Evolutionary conservation across 1,140 invertebrate genomes (phyloP), one percentile per base, ranked within the genome.

Genomic region (Drosophila pallidifrons): DNA sequence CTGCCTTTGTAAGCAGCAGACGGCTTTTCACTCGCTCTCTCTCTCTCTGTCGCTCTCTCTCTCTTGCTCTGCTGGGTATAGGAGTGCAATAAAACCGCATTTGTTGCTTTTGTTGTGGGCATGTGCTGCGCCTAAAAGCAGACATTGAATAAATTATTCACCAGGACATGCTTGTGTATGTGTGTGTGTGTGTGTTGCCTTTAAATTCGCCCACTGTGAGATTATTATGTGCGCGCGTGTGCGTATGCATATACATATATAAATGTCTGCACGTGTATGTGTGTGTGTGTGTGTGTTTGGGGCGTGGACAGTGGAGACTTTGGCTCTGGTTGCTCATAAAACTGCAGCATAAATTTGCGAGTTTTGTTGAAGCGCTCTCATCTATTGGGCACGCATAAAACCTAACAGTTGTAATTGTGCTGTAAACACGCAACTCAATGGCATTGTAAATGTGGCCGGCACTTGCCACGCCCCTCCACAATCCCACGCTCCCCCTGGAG

Each of bases 61-160:
- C 1, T 41, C 13, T 61, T 13, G 54, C 64, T 60, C 64, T 20
- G 49, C 49, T 43, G 54, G 30, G 54, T 66, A 11, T 61, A 13
- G 30, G 70, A 64, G 52, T 79, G 85, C 85, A 89, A 89, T 89
- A 89, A 88, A 83, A 60, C 59, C 71, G 32, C 83, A 81, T 68
- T 83, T 83, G 83, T 83, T 79, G 51, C 47, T 63, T 69, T 64
- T 43, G 58, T 47, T 52, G 49, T 74, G 38, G 11, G 25, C 38
- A 13, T 45, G 32, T 59, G 63, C 55, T 82, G 83, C 64, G 80
- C 81, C 85, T 85, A 89, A 88, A 79, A 88, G 85, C 82, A 85
- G 78, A 85, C 85, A 89, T 89, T 89, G 88, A 89, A 89, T 89
- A 89, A 89, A 89, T 89, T 89, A 89, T 89, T 89, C 81, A 89